Evolutionary conservation across 2,888 invertebrate species (phyloP).

Genomic region (Plebejus melissa): DNA sequence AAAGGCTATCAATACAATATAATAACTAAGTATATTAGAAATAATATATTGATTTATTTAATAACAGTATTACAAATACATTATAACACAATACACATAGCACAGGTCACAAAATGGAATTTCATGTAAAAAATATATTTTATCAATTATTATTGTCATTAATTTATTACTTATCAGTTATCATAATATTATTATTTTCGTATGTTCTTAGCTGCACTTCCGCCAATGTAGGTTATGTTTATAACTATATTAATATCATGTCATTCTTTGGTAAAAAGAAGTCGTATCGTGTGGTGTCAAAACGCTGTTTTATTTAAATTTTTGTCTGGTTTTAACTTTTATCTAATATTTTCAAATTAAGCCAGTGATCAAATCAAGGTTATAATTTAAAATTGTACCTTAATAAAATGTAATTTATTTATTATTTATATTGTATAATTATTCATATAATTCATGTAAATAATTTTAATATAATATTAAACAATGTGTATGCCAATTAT

Average conservation of each 20-base stretch:
- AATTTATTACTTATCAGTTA: too few species aligned
- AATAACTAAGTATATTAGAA: neutral
- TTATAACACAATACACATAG: neutral
- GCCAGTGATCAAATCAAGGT: neutral
- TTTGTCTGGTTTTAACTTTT: too few species aligned
- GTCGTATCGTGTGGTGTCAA: neutral
- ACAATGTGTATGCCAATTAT: constrained; percentile 9
- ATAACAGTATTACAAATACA: neutral
- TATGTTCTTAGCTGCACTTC: too few species aligned
- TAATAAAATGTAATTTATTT: neutral
- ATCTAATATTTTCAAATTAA: neutral
- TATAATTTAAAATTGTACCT: neutral
- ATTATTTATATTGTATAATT: neutral
- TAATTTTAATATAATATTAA: neutral
- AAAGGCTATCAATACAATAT: too few species aligned
- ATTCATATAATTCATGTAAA: neutral
- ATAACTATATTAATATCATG: too few species aligned
- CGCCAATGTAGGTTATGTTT: too few species aligned
- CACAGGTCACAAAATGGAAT: neutral
- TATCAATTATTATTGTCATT: too few species aligned
- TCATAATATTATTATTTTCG: too few species aligned
- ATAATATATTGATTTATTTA: too few species aligned
- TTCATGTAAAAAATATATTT: neutral
- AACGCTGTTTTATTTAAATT: neutral
- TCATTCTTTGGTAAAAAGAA: too few species aligned